Evolutionary conservation across 1,140 invertebrate species (phyloP).

Genomic region (Pinna nobilis): DNA sequence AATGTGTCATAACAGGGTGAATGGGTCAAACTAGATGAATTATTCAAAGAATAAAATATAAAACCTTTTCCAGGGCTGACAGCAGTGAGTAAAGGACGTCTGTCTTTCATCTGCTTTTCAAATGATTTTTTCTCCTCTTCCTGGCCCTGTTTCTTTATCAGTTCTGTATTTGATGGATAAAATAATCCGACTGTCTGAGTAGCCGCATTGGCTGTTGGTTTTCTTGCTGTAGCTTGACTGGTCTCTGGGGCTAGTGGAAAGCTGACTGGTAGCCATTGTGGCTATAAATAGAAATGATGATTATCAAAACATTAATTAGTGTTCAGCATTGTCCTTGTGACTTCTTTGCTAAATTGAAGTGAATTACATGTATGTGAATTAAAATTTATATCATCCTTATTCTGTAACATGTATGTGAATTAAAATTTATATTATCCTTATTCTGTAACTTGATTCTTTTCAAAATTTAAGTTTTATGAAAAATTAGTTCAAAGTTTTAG

Average conservation of each 20-base stretch:
- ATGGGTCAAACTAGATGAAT: background rate
- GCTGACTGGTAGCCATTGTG: conserved; percentile 57
- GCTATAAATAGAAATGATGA: conserved; percentile 24
- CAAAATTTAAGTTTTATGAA: too few relatives aligned
- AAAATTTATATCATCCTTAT: too few relatives aligned
- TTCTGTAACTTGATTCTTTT: too few relatives aligned
- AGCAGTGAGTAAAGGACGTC: conserved; percentile 69
- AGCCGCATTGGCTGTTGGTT: conserved; percentile 41
- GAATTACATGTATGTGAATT: too few relatives aligned
- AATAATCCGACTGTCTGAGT: conserved; percentile 75
- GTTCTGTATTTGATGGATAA: conserved; percentile 70
- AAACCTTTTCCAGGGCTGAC: conserved; percentile 74
- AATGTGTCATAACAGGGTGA: too few relatives aligned
- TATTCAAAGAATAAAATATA: too few relatives aligned
- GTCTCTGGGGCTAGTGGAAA: conserved; percentile 42
- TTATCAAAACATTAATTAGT: too few relatives aligned
- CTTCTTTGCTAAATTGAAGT: too few relatives aligned
- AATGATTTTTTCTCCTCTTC: conserved; percentile 67
- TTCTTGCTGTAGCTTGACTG: conserved; percentile 20
- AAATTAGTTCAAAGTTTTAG: too few relatives aligned
- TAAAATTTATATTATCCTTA: too few relatives aligned
- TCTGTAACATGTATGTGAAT: too few relatives aligned
- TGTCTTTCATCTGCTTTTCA: conserved; percentile 70
- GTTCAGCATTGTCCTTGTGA: too few relatives aligned
- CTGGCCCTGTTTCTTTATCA: conserved; percentile 64